Evolutionary conservation across 1,140 invertebrate species (phyloP).

Genomic region (Eubasilissa regina): DNA sequence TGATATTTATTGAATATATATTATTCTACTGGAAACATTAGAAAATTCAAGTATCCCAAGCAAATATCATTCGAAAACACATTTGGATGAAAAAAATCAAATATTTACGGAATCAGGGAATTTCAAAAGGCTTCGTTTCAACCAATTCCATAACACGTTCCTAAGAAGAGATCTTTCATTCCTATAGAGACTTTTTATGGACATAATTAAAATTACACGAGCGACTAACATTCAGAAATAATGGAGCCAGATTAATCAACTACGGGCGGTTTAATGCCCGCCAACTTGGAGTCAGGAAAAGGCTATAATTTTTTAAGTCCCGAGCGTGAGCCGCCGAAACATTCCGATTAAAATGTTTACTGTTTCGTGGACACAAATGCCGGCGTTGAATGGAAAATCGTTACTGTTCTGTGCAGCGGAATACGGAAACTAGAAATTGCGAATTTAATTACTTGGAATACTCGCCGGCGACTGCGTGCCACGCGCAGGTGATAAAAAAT

Average conservation of each 20-base stretch:
- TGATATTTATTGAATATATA: too few relatives aligned
- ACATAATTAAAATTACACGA: constrained; percentile 9
- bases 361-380: constrained; percentile 18
- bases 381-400: background rate
- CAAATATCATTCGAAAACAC: too few relatives aligned
- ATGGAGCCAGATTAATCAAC: constrained; percentile 24
- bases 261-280: background rate
- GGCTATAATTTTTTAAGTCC: constrained; percentile 33
- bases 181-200: background rate
- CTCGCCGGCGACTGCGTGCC: background rate
- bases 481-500: background rate
- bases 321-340: constrained; percentile 18
- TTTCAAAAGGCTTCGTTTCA: too few relatives aligned
- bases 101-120: too few relatives aligned
- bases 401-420: background rate
- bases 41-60: too few relatives aligned
- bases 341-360: constrained; percentile 31
- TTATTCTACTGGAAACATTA: too few relatives aligned
- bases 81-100: too few relatives aligned
- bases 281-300: background rate
- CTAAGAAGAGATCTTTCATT: too few relatives aligned
- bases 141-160: too few relatives aligned
- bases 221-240: constrained; percentile 3
- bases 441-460: constrained; percentile 28
- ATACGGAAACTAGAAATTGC: constrained; percentile 7